These are phyloP conservation scores for Calonectris borealis DNA, from an alignment of 2,113 vertebrate genomes.

Conservation along the genomic window DNA sequence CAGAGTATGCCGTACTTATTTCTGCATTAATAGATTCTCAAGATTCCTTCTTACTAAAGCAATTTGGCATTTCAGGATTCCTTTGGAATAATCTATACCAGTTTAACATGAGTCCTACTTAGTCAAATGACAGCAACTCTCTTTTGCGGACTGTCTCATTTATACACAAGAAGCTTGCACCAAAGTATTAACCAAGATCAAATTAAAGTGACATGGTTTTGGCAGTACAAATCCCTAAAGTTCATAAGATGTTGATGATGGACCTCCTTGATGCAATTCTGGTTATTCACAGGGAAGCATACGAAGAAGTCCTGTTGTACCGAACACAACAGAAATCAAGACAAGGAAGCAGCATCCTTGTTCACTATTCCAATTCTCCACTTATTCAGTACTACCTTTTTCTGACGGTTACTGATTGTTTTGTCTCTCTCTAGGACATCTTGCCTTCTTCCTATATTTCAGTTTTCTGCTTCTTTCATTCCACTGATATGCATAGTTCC, in stretches of 20 bases:
- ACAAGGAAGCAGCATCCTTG: not conserved
- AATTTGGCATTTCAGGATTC: not conserved
- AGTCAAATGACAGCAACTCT: not conserved
- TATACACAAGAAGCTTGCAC: not conserved
- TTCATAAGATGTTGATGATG: not conserved
- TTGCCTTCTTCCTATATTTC: not conserved
- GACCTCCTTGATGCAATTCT: not conserved
- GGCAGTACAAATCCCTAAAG: not conserved
- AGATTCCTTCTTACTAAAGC: not conserved
- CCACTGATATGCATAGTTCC: not conserved
- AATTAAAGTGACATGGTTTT: not conserved
- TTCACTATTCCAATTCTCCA: not conserved
- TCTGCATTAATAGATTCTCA: not conserved
- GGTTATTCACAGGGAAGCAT: not conserved
- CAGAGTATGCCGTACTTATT: not conserved
- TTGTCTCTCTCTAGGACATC: not conserved
- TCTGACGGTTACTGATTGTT: not conserved
- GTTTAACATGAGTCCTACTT: not conserved
- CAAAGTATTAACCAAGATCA: not conserved
- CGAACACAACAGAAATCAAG: not conserved
- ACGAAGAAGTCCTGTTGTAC: not conserved
- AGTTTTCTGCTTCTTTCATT: not conserved
- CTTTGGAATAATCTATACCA: not conserved
- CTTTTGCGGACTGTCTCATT: not conserved
- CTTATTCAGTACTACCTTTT: not conserved